phyloP scores from a whole-genome alignment of 1,140 invertebrate species.

The Oscheius sp. region DNA sequence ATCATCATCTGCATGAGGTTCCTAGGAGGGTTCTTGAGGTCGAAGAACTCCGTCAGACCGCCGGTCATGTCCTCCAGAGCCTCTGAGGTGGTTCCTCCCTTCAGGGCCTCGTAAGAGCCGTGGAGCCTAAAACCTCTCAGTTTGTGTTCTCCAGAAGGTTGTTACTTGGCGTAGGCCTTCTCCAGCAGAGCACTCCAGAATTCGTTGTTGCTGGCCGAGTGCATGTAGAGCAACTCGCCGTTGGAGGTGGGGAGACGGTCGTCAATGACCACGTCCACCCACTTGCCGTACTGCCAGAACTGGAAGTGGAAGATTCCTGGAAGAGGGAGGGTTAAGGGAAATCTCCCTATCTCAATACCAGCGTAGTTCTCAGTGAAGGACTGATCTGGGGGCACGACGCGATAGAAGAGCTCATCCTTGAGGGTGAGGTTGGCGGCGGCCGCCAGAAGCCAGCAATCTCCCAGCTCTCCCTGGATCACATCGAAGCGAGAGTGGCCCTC shows the following conservation, averaged over 20 bases:
- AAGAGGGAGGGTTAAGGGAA: conserved; percentile 7
- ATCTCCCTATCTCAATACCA: too few species aligned
- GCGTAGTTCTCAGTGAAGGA: conserved; percentile 74
- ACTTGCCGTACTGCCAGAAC: conserved; percentile 60
- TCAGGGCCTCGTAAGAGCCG: conserved; percentile 94
- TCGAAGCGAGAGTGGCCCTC: conserved; percentile 94
- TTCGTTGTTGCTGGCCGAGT: conserved; percentile 72
- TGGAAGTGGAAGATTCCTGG: conserved; percentile 49
- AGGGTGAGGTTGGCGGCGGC: conserved; percentile 90
- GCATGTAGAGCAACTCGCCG: conserved; percentile 72
- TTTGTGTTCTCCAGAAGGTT: too few species aligned
- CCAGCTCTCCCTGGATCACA: conserved; percentile 69
- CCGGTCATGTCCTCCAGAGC: conserved; percentile 99
- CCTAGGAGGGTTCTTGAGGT: conserved; percentile 69
- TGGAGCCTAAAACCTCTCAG: conserved; percentile 76
- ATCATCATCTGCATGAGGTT: conserved; percentile 62
- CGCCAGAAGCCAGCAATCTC: conserved; percentile 94
- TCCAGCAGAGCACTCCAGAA: conserved; percentile 78
- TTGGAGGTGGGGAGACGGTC: conserved; percentile 73
- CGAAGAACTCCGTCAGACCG: conserved; percentile 91
- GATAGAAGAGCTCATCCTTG: conserved; percentile 81
- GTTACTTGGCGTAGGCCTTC: conserved; percentile 82
- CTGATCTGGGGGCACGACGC: conserved; percentile 92
- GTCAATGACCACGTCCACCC: conserved; percentile 73
- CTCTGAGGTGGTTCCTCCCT: conserved; percentile 93